Evolutionary conservation across 2,888 invertebrate genomes (phyloP).

Genomic region (Geotrupes spiniger): DNA sequence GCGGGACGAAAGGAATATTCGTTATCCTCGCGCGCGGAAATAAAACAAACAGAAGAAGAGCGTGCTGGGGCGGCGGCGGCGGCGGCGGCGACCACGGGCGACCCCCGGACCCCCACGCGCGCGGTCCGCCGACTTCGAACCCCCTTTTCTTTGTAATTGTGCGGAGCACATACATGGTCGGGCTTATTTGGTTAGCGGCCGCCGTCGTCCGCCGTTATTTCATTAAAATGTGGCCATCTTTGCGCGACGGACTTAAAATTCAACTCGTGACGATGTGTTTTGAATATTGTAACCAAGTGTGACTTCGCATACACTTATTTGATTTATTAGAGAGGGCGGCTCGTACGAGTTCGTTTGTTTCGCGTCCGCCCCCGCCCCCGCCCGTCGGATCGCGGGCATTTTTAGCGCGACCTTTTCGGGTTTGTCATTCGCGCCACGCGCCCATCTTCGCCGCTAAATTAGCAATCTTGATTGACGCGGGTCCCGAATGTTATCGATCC

Average conservation of each 20-base stretch:
- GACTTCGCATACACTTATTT: slow-evolving; percentile 49
- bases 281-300: slow-evolving; percentile 46
- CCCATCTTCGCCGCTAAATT: too few relatives aligned
- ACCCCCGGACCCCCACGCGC: too few relatives aligned
- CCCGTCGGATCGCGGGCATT: too few relatives aligned
- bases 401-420: too few relatives aligned
- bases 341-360: slow-evolving; percentile 7
- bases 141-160: slow-evolving; percentile 23
- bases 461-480: too few relatives aligned
- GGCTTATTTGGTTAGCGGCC: slow-evolving; percentile 43
- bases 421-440: too few relatives aligned
- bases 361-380: background rate
- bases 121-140: background rate
- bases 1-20: slow-evolving; percentile 30
- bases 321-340: slow-evolving; percentile 43
- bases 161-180: slow-evolving; percentile 24
- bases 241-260: slow-evolving; percentile 50
- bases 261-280: slow-evolving; percentile 46
- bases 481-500: too few relatives aligned
- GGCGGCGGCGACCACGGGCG: too few relatives aligned
- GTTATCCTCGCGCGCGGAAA: slow-evolving; percentile 28
- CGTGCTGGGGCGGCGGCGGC: background rate
- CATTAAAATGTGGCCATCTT: slow-evolving; percentile 48
- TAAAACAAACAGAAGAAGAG: slow-evolving; percentile 26
- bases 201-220: slow-evolving; percentile 41